A percentile compares a stretch with the other conserved stretches of the same genome.
phyloP scores from a whole-genome alignment of 2,113 vertebrate species.

The Passer montanus region DNA sequence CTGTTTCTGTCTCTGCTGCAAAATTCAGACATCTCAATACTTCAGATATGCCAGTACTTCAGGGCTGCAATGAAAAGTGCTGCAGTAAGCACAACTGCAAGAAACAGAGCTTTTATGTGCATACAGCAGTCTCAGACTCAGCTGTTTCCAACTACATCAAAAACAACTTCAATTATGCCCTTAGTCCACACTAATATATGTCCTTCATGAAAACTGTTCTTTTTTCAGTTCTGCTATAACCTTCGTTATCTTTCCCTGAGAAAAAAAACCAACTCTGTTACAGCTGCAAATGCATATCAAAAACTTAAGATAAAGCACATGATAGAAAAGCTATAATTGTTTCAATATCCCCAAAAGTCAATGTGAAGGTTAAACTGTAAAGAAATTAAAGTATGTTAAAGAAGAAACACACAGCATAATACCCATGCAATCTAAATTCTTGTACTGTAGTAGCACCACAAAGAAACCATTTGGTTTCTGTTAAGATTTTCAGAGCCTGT shows the following conservation, averaged over 20 bases:
- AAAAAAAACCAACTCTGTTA: background rate
- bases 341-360: constrained; percentile 3
- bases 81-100: constrained; percentile 21
- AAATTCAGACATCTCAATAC: constrained; percentile 1
- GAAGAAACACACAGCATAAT: background rate
- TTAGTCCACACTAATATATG: background rate
- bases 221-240: background rate
- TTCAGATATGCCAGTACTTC: background rate
- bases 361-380: constrained; percentile 5
- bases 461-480: constrained; percentile 39
- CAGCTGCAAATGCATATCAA: background rate
- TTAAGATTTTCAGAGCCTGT: constrained; percentile 34
- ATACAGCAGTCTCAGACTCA: background rate
- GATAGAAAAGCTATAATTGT: background rate
- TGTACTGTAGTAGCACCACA: constrained; percentile 31
- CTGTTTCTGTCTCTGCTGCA: background rate
- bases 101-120: constrained; percentile 30
- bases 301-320: background rate
- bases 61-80: background rate
- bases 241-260: background rate
- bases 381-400: background rate
- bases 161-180: constrained; percentile 14
- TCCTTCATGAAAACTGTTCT: constrained; percentile 6
- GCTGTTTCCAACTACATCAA: constrained; percentile 32
- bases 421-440: background rate